A percentile compares a stretch with the other conserved stretches of the same genome.
These are phyloP conservation scores for Scaptomyza tumidula DNA, from an alignment of 2,888 invertebrate species.

Conservation along the genomic window DNA sequence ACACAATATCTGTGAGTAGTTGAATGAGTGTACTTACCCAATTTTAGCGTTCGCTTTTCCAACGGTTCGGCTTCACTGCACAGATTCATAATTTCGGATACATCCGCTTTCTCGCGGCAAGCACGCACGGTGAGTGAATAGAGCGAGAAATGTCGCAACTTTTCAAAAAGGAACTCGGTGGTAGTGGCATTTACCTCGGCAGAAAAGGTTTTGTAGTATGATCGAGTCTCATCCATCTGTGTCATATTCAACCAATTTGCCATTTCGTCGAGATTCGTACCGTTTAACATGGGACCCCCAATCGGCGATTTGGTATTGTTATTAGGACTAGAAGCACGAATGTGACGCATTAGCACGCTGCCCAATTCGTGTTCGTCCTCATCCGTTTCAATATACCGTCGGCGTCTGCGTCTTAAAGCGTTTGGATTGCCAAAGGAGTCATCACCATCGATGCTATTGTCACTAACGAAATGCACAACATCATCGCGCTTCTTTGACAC, in stretches of 20 bases:
- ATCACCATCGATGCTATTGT: constrained; percentile 19
- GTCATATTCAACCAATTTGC: constrained; percentile 75
- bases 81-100: constrained; percentile 48
- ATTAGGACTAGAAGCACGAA: constrained; percentile 49
- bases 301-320: neutral
- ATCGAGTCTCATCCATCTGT: constrained; percentile 51
- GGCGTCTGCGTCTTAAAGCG: constrained; percentile 42
- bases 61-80: constrained; percentile 86
- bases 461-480: neutral
- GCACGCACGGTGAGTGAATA: constrained; percentile 92
- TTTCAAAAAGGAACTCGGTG: constrained; percentile 86
- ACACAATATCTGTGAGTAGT: neutral
- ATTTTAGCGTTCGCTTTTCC: constrained; percentile 85
- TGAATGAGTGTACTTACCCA: constrained; percentile 73
- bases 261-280: neutral
- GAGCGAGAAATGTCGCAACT: constrained; percentile 90
- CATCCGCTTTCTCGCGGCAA: constrained; percentile 87
- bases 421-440: neutral
- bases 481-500: constrained; percentile 41
- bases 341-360: constrained; percentile 75
- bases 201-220: constrained; percentile 61
- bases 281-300: neutral
- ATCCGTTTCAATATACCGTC: constrained; percentile 48
- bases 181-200: constrained; percentile 72
- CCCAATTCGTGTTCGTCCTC: constrained; percentile 23